Percentiles rank a stretch among this genome's conserved stretches.
Evolutionary conservation across 2,888 invertebrate genomes (phyloP).

Genomic region (Drosophila rellima): DNA sequence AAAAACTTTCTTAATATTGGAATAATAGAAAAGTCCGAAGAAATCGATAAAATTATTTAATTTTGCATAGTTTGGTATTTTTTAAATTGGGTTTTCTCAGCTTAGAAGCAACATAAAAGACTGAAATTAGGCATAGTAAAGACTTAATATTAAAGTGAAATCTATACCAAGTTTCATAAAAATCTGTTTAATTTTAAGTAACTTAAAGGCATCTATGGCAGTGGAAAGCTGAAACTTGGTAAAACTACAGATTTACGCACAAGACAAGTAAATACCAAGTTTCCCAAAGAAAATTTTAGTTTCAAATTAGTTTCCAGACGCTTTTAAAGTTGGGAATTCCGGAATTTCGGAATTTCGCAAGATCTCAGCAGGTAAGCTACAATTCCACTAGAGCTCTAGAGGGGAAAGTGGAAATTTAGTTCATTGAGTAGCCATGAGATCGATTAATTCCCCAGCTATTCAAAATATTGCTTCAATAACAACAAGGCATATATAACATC

Average conservation of each 20-base stretch:
- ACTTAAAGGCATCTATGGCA: neutral
- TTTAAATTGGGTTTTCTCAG: neutral
- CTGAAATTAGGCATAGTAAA: neutral
- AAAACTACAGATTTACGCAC: neutral
- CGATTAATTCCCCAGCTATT: slow-evolving; percentile 37
- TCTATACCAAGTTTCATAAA: neutral
- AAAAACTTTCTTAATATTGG: rapidly evolving
- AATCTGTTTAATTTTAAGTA: neutral
- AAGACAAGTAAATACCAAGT: neutral
- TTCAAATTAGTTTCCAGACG: neutral
- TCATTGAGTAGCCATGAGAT: slow-evolving; percentile 21
- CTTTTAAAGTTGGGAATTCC: slow-evolving; percentile 13
- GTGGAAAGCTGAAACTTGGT: neutral
- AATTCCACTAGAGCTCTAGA: slow-evolving; percentile 9
- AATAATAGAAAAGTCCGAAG: neutral
- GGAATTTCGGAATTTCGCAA: slow-evolving; percentile 21
- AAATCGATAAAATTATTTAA: neutral
- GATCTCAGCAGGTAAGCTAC: slow-evolving; percentile 16
- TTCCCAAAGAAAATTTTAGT: neutral
- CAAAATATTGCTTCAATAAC: slow-evolving; percentile 52
- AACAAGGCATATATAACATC: slow-evolving; percentile 24
- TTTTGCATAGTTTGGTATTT: neutral
- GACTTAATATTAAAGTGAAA: neutral
- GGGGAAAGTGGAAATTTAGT: slow-evolving; percentile 4
- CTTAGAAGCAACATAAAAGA: neutral